Evolutionary conservation across 2,888 invertebrate species (phyloP), one percentile per base, ranked within the genome.

Genomic region (Nomada fabriciana): DNA sequence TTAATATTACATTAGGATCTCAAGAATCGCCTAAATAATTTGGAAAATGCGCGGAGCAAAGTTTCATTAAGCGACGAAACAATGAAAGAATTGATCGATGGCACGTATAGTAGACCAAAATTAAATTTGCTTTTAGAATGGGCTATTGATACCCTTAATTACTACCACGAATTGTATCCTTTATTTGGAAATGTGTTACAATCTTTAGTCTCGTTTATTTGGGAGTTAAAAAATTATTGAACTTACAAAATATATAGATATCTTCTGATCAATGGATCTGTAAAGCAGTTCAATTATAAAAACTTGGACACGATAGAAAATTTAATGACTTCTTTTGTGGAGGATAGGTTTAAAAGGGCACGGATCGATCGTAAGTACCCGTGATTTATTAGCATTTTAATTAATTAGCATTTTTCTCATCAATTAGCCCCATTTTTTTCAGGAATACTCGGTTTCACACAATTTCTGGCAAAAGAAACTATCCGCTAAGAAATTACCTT

Each of bases 41-140:
- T 93, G 59, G 90, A 91, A 59, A 74, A 80, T 2, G 84, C 85
- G 10, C 86, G 92, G 61, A 91, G 85, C 69, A 90, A 91, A 60
- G 79, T 90, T 25, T 86, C 84, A 2, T 47, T 89, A 36, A 76
- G 73, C 2, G 90, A 92, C 42, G 81, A 86, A 47, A 76, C 71
- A 29, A 89, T 91, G 85, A 80, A 80, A 20, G 88, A 90, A 73
- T 69, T 93, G 42, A 63, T 91, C 2, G 85, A 89, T 9, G 93
- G 93, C 23, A 91, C 92, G 4, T 65, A 91, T 3, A 70, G 76
- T 20, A 89, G 89, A 71, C 93, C 93, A 4, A 82, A 76, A 57
- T 85, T 93, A 23, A 81, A 91, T 87, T 77, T 87, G 42, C 89
- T 93, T 3, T 75, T 93, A 43, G 88, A 91, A 82, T 93, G 91